Evolutionary conservation across 1,140 invertebrate species (phyloP), one percentile per base, ranked within the genome.

Genomic region (Caerostris extrusa): DNA sequence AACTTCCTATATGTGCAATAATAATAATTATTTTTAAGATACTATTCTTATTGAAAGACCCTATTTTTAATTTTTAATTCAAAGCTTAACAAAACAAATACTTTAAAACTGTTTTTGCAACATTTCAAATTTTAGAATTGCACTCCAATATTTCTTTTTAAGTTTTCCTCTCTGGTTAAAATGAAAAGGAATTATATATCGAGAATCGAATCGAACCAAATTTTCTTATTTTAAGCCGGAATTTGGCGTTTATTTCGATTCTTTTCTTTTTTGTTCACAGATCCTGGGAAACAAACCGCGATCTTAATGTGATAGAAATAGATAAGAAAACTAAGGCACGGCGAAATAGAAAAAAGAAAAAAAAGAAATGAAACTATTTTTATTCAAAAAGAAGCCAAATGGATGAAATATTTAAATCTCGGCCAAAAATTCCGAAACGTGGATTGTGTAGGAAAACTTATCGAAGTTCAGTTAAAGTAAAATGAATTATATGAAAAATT

Each of bases 401-500:
- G 85, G 85, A 50, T 55, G 85, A 87, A 87, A 87, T 87, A 87
- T 87, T 87, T 61, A 87, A 87, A 87, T 87, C 85, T 61, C 19
- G 7, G 19, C 58, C 58, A 34, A 60, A 87, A 87, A 60, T 34
- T 61, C 58, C 17, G 85, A 87, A 87, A 64, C 17, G 85, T 60
- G 58, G 53, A 64, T 60, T 61, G 58, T 64, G 8, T 34, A 12
- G 58, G 34, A 34, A 87, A 34, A 7, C 19, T 58, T 34, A 87
- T 34, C 34, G 34, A 60, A 61, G 6, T 60, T 50, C 4, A 12
- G 58, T 60, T 5, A 5, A 53, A 6, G 64, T 64, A 64, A n/a
- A 34, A 87, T 61, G 57, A 87, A 87, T 87, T 17, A 19, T 34
- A 50, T 60, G 50, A 34, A 34, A 12, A 53, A 77, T 50, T 12